Evolutionary conservation across 1,140 invertebrate genomes (phyloP), one percentile per base, ranked within the genome.

Genomic region (Papilio glaucus): DNA sequence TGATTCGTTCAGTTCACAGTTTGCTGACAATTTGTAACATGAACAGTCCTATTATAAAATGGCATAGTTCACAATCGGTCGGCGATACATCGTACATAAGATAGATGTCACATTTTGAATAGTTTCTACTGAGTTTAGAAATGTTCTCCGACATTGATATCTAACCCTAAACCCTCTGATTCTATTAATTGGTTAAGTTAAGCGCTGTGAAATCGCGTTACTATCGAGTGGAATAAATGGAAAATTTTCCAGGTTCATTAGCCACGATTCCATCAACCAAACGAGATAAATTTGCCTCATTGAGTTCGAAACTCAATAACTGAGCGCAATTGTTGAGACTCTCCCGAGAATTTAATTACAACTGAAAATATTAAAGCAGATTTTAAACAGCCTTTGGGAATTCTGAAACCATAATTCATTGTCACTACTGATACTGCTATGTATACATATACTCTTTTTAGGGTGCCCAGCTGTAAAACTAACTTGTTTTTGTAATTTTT

Each of bases 281-380:
- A 69, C 67, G 67, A 69, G 67, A 69, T 69, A 69, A 69, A 69
- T 69, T 69, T 69, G 42, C 67, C 67, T 69, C 67, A 69, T 53
- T 69, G 67, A 33, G 42, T 69, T 53, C 67, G 67, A 49, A 69
- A 69, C 67, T 69, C 67, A 69, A 69, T 69, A 69, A 69, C 67
- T 29, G 67, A 53, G 29, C 42, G 42, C 67, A 69, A 69, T 69
- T 69, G 67, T 69, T 69, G 67, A 69, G 67, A 53, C 67, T 69
- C 67, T 49, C 67, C 26, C 42, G 42, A 69, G 42, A 69, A 53
- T 53, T 53, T 69, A 69, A 69, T 69, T 69, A 38, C 7, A 69
- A 69, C 18, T 33, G 67, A 69, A 68, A 69, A 69, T 69, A 69
- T 53, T 69, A 29, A 53, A 69, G 67, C 42, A 49, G 29, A 29